A percentile compares a stretch with the other conserved stretches of the same genome.
Evolutionary conservation across 2,888 invertebrate genomes (phyloP).

Genomic region (Drosophila kanekoi): DNA sequence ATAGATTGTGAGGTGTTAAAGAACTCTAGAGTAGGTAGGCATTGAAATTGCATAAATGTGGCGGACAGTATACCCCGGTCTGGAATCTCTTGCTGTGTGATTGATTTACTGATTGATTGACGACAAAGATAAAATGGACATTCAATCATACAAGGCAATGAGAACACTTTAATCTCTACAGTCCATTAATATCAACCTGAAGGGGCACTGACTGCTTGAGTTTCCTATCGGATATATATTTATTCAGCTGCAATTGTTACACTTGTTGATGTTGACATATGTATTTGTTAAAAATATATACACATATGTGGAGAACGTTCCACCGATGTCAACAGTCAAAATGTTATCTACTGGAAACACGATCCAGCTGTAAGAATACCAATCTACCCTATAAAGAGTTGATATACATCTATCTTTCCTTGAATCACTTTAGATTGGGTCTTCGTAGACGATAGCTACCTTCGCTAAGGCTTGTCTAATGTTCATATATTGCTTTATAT

Average conservation of each 20-base stretch:
- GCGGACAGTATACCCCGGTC: background rate
- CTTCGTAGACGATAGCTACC: background rate
- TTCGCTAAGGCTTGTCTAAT: background rate
- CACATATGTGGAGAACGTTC: background rate
- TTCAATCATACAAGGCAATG: constrained; percentile 11
- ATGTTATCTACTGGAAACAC: constrained; percentile 7
- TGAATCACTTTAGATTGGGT: background rate
- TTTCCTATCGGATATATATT: constrained; percentile 8
- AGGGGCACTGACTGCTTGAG: constrained; percentile 12
- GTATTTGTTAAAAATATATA: too few species aligned
- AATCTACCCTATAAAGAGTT: constrained; percentile 15
- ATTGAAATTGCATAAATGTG: constrained; percentile 10
- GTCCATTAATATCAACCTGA: constrained; percentile 8
- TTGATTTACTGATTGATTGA: constrained; percentile 8
- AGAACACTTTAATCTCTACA: constrained; percentile 8
- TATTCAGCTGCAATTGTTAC: background rate
- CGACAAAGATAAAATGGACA: constrained; percentile 14
- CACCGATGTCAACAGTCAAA: background rate
- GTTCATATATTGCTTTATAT: constrained; percentile 15
- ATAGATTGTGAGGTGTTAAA: background rate
- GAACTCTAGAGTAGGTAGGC: constrained; percentile 12
- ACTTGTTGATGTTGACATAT: background rate
- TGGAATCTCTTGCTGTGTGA: background rate
- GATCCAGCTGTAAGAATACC: constrained; percentile 22
- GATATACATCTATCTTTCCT: background rate